Percentiles rank a stretch among this genome's conserved stretches.
Evolutionary conservation across 2,888 invertebrate species (phyloP).

Genomic region (Diarsia mendica): DNA sequence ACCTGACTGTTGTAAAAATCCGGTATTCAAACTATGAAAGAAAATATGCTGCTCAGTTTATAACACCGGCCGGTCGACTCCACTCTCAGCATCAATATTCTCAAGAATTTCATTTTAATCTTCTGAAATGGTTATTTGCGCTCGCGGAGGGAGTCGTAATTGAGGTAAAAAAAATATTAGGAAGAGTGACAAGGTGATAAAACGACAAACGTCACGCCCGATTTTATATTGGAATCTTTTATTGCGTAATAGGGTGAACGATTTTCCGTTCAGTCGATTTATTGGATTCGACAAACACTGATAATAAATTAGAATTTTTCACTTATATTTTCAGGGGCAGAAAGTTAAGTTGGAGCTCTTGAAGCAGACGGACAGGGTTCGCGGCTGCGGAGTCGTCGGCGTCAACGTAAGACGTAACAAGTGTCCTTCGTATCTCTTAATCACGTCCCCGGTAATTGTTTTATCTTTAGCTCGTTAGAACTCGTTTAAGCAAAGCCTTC

Average conservation of each 20-base stretch:
- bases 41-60: conserved; percentile 61
- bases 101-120: conserved; percentile 83
- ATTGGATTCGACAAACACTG: conserved; percentile 76
- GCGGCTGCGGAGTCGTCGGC: conserved; percentile 60
- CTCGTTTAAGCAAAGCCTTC: conserved; percentile 91
- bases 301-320: conserved; percentile 65
- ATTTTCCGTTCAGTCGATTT: conserved; percentile 75
- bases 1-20: conserved; percentile 62
- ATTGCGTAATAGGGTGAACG: conserved; percentile 82
- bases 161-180: conserved; percentile 85
- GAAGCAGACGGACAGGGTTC: conserved; percentile 52
- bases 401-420: conserved; percentile 87
- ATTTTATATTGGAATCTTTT: conserved; percentile 85
- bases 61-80: conserved; percentile 65
- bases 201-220: conserved; percentile 85
- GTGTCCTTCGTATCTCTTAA: conserved; percentile 90
- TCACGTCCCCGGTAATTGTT: conserved; percentile 89
- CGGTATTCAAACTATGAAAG: conserved; percentile 51
- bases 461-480: conserved; percentile 91
- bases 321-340: conserved; percentile 51
- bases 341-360: conserved; percentile 39
- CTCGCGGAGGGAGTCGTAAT: conserved; percentile 82
- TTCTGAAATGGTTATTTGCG: conserved; percentile 83
- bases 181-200: conserved; percentile 87
- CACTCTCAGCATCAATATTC: conserved; percentile 80